Percentiles rank a stretch among this genome's conserved stretches.
Evolutionary conservation across 2,113 vertebrate species (phyloP).

Genomic region (Okapia johnstoni): DNA sequence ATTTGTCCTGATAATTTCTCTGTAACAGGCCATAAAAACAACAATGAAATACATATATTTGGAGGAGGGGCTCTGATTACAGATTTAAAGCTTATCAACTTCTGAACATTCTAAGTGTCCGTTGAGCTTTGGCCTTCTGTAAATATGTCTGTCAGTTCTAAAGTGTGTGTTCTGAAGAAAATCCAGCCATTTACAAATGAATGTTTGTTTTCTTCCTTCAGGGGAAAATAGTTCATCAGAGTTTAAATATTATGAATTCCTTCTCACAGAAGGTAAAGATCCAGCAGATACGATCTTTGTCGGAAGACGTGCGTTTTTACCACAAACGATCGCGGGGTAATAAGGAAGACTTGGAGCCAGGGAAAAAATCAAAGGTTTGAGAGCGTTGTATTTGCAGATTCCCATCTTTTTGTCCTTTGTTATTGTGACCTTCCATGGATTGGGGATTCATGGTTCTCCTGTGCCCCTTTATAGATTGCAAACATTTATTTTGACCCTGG

Average conservation of each 20-base stretch:
- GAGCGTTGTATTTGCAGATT: background rate
- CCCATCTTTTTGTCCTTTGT: background rate
- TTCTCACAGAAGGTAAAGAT: constrained; percentile 97
- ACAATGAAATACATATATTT: background rate
- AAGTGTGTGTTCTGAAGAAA: constrained; percentile 1
- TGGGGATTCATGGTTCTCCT: constrained; percentile 31
- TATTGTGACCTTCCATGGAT: background rate
- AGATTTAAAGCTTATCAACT: constrained; percentile 4
- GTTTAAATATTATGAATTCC: constrained; percentile 94
- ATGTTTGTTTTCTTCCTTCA: constrained; percentile 70
- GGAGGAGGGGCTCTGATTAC: background rate
- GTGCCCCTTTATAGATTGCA: constrained; percentile 88
- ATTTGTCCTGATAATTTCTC: constrained; percentile 1
- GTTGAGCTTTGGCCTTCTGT: constrained; percentile 28
- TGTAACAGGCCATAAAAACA: background rate
- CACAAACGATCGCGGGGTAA: constrained; percentile 93
- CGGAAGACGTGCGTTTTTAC: constrained; percentile 95
- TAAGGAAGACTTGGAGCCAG: constrained; percentile 95
- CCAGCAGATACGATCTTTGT: constrained; percentile 92
- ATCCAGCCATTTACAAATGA: background rate
- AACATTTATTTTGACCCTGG: constrained; percentile 98
- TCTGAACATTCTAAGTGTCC: background rate
- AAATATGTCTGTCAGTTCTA: background rate
- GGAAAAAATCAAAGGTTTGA: constrained; percentile 95
- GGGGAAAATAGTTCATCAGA: constrained; percentile 97